phyloP scores from a whole-genome alignment of 2,888 invertebrate species.

The Plagodis pulveraria region DNA sequence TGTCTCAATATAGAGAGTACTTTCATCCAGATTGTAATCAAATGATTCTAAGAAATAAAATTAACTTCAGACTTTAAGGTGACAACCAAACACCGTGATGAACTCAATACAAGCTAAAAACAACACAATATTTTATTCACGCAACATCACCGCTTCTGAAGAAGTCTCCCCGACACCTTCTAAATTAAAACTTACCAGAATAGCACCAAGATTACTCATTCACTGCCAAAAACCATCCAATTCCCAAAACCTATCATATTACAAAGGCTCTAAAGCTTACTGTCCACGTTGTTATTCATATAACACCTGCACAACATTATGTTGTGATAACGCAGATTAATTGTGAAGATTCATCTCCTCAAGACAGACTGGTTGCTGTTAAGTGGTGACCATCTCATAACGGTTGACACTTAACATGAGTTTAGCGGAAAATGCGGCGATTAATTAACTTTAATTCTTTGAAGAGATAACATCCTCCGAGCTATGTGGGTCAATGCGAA shows the following conservation, averaged over 20 bases:
- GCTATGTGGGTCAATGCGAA: slow-evolving; percentile 42
- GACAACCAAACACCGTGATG: not conserved
- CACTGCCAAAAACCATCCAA: not conserved
- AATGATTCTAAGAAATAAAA: no score
- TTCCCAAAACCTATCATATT: slow-evolving; percentile 2
- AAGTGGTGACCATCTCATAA: slow-evolving; percentile 45
- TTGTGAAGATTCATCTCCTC: slow-evolving; percentile 72
- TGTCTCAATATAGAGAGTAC: no score
- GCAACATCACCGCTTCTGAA: slow-evolving; percentile 23
- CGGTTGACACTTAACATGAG: slow-evolving; percentile 57
- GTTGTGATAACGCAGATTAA: slow-evolving; percentile 63
- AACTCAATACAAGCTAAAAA: not conserved
- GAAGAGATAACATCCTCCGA: slow-evolving; percentile 47
- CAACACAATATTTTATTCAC: slow-evolving; percentile 9
- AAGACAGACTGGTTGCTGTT: slow-evolving; percentile 52
- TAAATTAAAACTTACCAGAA: slow-evolving; percentile 43
- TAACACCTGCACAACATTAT: slow-evolving; percentile 16
- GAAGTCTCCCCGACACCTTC: slow-evolving; percentile 19
- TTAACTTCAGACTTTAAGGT: not conserved
- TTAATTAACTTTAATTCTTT: slow-evolving; percentile 50
- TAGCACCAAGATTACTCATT: not conserved
- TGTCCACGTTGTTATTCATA: not conserved
- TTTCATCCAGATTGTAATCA: no score
- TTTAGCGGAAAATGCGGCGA: slow-evolving; percentile 48
- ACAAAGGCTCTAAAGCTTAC: slow-evolving; percentile 2